Percentiles rank a stretch among this genome's conserved stretches.
Conservation (phyloP, 2,888 invertebrate genomes). For the Biston stratarius region DNA sequence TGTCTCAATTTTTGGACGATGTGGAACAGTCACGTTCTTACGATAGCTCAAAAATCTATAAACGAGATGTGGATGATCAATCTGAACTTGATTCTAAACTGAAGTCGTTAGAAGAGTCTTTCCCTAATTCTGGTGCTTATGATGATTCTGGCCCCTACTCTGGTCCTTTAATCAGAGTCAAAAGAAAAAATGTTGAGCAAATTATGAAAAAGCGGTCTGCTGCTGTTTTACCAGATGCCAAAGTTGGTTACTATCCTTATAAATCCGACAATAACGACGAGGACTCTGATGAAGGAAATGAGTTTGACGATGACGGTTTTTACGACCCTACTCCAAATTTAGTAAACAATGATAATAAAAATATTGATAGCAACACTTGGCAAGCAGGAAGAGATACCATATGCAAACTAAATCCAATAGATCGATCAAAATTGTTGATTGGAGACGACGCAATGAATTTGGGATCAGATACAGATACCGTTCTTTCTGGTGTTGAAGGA, state of each 20-base stretch:
- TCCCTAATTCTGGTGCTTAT: constrained; percentile 66
- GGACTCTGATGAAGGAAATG: constrained; percentile 80
- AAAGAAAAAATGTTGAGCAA: constrained; percentile 66
- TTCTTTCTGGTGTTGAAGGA: constrained; percentile 73
- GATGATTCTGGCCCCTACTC: constrained; percentile 53
- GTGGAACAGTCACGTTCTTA: constrained; percentile 49
- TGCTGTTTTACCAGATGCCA: constrained; percentile 64
- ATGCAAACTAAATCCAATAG: constrained; percentile 29
- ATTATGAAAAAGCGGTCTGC: constrained; percentile 66
- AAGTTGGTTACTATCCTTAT: constrained; percentile 71
- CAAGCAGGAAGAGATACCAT: constrained; percentile 33
- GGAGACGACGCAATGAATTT: constrained; percentile 57
- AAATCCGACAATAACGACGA: constrained; percentile 75
- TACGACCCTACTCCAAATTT: constrained; percentile 74
- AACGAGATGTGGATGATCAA: constrained; percentile 64
- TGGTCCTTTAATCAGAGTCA: constrained; percentile 74
- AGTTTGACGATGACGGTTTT: constrained; percentile 81
- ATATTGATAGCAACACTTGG: constrained; percentile 41
- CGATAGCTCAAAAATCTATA: constrained; percentile 55
- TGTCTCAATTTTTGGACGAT: constrained; percentile 61
- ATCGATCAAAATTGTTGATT: constrained; percentile 15
- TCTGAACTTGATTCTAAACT: constrained; percentile 62
- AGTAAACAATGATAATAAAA: constrained; percentile 52
- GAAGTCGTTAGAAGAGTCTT: constrained; percentile 77
- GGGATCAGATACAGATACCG: constrained; percentile 75